Evolutionary conservation across 2,113 vertebrate genomes (phyloP), one percentile per base, ranked within the genome.

Genomic region (Cathartes aura): DNA sequence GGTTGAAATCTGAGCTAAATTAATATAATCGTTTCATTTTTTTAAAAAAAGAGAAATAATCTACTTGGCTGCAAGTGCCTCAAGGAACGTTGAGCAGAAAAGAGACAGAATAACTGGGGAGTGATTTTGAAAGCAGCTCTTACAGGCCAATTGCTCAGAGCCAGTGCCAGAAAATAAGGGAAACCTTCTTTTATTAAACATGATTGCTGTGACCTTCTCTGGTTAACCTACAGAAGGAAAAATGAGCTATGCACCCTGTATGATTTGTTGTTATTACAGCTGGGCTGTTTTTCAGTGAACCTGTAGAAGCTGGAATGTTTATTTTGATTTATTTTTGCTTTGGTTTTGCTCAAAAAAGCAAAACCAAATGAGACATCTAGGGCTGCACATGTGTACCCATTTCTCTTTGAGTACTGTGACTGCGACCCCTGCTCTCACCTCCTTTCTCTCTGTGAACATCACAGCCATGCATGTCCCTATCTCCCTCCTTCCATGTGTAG

Each of bases 141-240:
- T 94, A 63, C 53, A 7, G 52, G 96, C 89, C 92, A 97, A 91
- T 96, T 95, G 96, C 97, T 96, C 90, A 90, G 70, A 98, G 96
- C 93, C 55, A 91, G 60, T 75, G 81, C 94, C 94, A 96, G 94
- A 95, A 98, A 97, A 96, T 87, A 96, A 96, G 87, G 74, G 90
- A 97, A 98, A 95, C 87, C 88, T 92, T 98, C 94, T 97, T 97
- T 96, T 97, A 97, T 95, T 96, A 97, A 95, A 96, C 89, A 95
- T 59, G 96, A 89, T 88, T 96, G 94, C 70, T 93, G 32, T 93
- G 94, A 96, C 95, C 91, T 96, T 96, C 87, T 73, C 78, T 92
- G 90, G 96, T 97, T 98, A 98, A 97, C 93, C 74, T 89, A 83
- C 64, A 64, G 87, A 84, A 81, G 71, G 62, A 82, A 94, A 95